A percentile compares a stretch with the other conserved stretches of the same genome.
Conservation (phyloP, 2,888 invertebrate genomes). For the Adela reaumurella region DNA sequence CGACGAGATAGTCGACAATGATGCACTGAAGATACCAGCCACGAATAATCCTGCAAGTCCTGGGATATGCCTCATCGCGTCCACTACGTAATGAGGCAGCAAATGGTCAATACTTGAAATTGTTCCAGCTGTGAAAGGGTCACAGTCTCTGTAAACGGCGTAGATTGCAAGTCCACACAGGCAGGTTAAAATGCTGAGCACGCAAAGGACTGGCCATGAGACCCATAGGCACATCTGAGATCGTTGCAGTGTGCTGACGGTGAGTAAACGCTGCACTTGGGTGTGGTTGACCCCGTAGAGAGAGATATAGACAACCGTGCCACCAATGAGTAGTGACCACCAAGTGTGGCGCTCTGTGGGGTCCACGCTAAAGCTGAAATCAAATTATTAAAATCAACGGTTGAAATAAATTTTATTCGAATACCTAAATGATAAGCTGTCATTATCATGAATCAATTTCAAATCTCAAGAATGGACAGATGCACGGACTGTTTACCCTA, state of each 20-base stretch:
- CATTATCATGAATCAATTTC: no score
- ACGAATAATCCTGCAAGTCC: constrained; percentile 88
- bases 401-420: no score
- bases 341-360: constrained; percentile 83
- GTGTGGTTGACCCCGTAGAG: constrained; percentile 87
- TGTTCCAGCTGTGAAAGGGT: constrained; percentile 63
- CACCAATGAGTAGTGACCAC: constrained; percentile 80
- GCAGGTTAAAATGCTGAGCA: constrained; percentile 70
- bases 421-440: no score
- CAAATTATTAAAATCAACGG: no score
- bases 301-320: constrained; percentile 73
- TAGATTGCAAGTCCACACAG: constrained; percentile 81
- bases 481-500: no score
- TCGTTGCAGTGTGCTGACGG: constrained; percentile 65
- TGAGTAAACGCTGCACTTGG: constrained; percentile 66
- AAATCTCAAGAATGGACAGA: no score
- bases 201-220: constrained; percentile 74
- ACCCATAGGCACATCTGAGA: constrained; percentile 74
- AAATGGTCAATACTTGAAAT: constrained; percentile 71
- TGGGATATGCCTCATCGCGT: constrained; percentile 62
- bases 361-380: constrained; percentile 70
- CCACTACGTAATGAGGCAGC: constrained; percentile 76
- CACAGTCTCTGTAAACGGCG: constrained; percentile 78
- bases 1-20: constrained; percentile 88
- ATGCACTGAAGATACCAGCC: constrained; percentile 88